Evolutionary conservation across 2,888 invertebrate species (phyloP), one percentile per base, ranked within the genome.

Genomic region (Congeria kusceri): DNA sequence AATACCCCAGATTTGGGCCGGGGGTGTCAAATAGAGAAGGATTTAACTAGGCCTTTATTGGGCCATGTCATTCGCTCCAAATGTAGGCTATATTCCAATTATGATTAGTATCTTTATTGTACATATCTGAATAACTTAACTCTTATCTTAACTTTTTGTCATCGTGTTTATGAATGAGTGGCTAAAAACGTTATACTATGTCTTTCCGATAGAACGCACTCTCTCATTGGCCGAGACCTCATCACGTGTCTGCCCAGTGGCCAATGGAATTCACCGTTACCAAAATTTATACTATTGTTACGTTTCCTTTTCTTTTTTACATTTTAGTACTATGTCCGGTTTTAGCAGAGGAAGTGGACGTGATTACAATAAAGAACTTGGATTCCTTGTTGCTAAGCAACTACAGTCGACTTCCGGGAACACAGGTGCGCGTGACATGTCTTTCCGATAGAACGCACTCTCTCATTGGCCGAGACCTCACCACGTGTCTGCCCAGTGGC

Each of bases 371-470:
- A 1, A 58, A 66, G 9, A 77, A 80, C 27, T n/a, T 73, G 1
- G 49, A 80, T 44, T 68, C 76, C 3, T 44, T 80, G 66, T 49
- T 49, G 69, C 77, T 80, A 46, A 80, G 77, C 76, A 77, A 56
- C 61, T 80, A 80, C 58, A 53, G 58, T 15, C 53, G 76, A 49
- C 46, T 66, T 32, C 57, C 57, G 4, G 80, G 73, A 7, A 77
- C 80, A 18, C 23, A 58, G 15, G 77, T 80, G 25, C 65, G n/a
- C n/a, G 57, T 80, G 25, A 70, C 32, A 3, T 80, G 80, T 47
- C 32, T 80, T 9, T 77, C 80, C 28, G 56, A 53, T 1, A 18
- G 47, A 13, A 62, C 77, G 9, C 80, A 80, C 27, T 23, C 15
- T 15, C 65, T 80, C 20, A 20, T 67, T 44, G 80, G 80, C 20